Evolutionary conservation across 2,797 vertebrate genomes (phyloP), one percentile per base, ranked within the genome.

Genomic region (Mionectes olivaceus): DNA sequence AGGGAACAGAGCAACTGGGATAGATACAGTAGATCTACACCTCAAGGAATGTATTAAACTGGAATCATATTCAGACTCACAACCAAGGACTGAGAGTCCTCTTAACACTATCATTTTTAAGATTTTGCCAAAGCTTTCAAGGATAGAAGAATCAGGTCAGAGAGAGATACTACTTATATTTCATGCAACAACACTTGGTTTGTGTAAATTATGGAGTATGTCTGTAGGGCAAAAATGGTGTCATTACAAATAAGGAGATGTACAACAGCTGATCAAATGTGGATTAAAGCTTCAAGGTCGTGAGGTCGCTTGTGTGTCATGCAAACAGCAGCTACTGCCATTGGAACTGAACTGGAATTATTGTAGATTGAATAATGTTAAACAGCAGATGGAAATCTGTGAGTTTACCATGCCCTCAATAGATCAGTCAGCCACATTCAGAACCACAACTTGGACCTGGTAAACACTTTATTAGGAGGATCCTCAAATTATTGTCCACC

Each of bases 401-500:
- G 27, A 52, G 7, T 50, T 81, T 78, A 65, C 60, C 12, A n/a
- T 25, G 11, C 8, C 21, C 9, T 68, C 27, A 50, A 30, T 22
- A 83, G 37, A 32, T 64, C 17, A 41, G 19, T 50, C 5, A 52
- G 39, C 9, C 10, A 44, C 57, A 46, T 59, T 59, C 23, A 80
- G 41, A 81, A 83, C 11, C 12, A 11, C 46, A 5, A 25, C 30
- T 61, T 24, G 59, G 90, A 68, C 12, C 15, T 52, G 12, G 30
- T 7, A 64, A 74, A 70, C 1, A 3, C 16, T 74, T 76, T 73
- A 37, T 52, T 81, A 30, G 70, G 75, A 82, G 2, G 5, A 32
- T 3, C 5, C 1, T 57, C 9, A 65, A 63, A 68, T 61, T 60
- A 49, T 60, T 24, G 4, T 1, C 2, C 1, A 1, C 2, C 2